These are phyloP conservation scores for Chiloscyllium punctatum DNA, from an alignment of 2,797 vertebrate species.

Conservation along the genomic window DNA sequence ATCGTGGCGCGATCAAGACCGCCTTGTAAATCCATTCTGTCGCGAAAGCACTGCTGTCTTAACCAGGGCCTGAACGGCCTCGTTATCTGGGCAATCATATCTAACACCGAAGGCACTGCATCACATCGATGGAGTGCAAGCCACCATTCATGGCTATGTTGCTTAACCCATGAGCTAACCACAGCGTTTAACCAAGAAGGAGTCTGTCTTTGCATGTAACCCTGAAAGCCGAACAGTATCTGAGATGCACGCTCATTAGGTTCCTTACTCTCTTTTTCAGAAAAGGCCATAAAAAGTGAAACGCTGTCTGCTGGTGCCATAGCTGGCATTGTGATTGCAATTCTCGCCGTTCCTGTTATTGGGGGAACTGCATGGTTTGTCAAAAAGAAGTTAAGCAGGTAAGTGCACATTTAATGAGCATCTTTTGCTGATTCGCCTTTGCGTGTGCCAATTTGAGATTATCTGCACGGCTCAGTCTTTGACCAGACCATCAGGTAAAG, in stretches of 20 bases:
- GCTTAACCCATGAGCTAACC: neutral
- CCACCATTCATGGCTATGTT: neutral
- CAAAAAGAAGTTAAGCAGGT: neutral
- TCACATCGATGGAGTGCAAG: neutral
- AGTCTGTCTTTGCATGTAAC: neutral
- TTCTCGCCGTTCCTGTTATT: neutral
- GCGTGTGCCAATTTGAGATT: neutral
- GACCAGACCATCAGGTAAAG: too few relatives aligned
- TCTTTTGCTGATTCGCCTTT: neutral
- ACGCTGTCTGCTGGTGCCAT: neutral
- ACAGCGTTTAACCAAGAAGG: neutral
- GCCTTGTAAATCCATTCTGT: neutral
- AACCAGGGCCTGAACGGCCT: neutral
- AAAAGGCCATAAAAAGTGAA: accelerated
- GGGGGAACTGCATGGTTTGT: accelerated
- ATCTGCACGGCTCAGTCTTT: too few relatives aligned
- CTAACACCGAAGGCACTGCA: neutral
- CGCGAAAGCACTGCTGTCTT: neutral
- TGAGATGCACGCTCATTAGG: too few relatives aligned
- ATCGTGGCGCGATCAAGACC: neutral
- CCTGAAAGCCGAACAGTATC: neutral
- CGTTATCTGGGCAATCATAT: neutral
- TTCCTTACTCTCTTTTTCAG: neutral
- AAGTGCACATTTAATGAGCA: neutral
- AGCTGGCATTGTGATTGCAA: neutral